Conservation (phyloP, 2,113 vertebrate species). For the Origma solitaria region DNA sequence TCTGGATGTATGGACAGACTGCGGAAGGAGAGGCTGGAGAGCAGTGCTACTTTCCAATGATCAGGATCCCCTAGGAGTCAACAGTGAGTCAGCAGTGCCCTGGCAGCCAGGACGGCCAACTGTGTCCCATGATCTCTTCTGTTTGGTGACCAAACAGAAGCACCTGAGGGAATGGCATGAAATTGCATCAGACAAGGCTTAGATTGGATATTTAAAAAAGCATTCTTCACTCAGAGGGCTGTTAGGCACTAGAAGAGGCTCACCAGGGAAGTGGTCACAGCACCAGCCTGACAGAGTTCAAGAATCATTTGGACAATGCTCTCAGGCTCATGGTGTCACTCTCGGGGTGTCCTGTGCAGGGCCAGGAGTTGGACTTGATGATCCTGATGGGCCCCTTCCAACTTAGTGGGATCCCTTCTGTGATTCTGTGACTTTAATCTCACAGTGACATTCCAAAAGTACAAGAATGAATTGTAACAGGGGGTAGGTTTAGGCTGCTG, state of each 20-base stretch:
- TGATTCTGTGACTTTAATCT: background rate
- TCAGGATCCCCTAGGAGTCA: background rate
- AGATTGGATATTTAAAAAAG: background rate
- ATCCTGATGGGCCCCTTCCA: background rate
- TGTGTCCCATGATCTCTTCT: fast-evolving
- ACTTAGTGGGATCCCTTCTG: background rate
- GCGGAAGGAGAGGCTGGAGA: background rate
- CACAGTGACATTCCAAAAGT: background rate
- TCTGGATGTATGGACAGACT: too few relatives aligned
- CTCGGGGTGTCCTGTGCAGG: too few relatives aligned
- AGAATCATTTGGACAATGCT: background rate
- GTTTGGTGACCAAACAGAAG: background rate
- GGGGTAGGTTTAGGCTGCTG: background rate
- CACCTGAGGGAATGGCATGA: background rate
- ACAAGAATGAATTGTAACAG: background rate
- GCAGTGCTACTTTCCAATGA: background rate
- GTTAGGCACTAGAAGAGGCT: background rate
- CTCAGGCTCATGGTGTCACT: background rate
- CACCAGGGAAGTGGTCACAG: background rate
- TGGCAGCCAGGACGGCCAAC: background rate
- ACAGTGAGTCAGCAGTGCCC: too few relatives aligned
- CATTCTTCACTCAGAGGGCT: background rate
- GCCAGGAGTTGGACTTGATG: fast-evolving
- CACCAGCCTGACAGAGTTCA: background rate
- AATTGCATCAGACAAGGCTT: fast-evolving